Evolutionary conservation across 2,113 vertebrate genomes (phyloP).

Genomic region (Vimba vimba): DNA sequence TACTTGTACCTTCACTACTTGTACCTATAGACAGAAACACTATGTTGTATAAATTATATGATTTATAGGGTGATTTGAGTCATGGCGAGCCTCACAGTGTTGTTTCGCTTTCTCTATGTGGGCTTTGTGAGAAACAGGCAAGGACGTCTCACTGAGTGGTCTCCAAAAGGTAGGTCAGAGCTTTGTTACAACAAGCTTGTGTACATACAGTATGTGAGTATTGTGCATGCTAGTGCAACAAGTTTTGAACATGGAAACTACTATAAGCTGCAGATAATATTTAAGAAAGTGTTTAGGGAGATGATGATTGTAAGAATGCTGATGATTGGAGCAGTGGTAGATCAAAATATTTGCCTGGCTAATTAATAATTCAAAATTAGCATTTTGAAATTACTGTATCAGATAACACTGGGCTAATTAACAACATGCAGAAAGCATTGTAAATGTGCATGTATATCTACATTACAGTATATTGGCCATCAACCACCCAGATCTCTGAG

Average conservation of each 20-base stretch:
- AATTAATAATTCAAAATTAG: not conserved
- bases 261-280: not conserved
- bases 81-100: slow-evolving; percentile 63
- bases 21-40: not conserved
- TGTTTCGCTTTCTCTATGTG: slow-evolving; percentile 64
- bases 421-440: not conserved
- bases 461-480: not conserved
- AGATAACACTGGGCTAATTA: not conserved
- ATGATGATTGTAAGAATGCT: not conserved
- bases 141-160: slow-evolving; percentile 52
- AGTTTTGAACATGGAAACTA: not conserved
- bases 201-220: not conserved
- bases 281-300: not conserved
- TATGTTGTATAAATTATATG: not conserved
- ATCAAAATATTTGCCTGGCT: not conserved
- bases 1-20: not conserved
- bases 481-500: not conserved
- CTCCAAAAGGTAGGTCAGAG: slow-evolving; percentile 59
- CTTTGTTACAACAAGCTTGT: not conserved
- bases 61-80: not conserved
- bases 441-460: not conserved
- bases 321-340: not conserved
- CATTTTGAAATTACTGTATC: not conserved
- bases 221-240: not conserved
- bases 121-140: slow-evolving; percentile 65